Conservation (phyloP, 2,113 vertebrate genomes). For the Halcyon senegalensis region DNA sequence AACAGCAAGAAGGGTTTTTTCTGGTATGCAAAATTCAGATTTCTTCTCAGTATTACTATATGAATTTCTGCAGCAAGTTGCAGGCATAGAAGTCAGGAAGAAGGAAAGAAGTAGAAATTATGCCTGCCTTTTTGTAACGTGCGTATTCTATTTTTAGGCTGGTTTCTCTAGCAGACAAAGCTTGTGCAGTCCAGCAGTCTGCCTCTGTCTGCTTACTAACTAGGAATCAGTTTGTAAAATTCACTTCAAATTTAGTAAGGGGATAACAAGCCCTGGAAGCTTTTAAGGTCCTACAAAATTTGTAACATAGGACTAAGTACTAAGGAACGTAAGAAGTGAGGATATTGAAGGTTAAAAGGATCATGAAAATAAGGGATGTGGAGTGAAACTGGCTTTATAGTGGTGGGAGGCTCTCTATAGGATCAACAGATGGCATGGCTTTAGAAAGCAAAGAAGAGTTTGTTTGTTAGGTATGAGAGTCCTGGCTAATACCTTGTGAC, state of each 20-base stretch:
- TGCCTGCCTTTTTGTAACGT: not conserved
- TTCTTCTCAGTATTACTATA: not conserved
- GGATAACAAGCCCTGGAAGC: not conserved
- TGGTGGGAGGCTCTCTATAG: not conserved
- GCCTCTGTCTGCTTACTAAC: not conserved
- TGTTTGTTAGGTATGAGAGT: not conserved
- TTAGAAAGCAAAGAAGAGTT: not conserved
- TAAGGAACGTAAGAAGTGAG: not conserved
- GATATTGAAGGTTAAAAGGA: not conserved
- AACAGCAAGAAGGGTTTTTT: conserved; percentile 3
- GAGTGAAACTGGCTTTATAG: not conserved
- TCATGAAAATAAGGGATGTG: not conserved
- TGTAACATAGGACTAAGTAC: not conserved
- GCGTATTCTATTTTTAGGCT: not conserved
- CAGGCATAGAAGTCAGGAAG: not conserved
- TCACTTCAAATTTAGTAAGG: not conserved
- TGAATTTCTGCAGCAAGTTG: not conserved
- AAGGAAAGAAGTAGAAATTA: not conserved
- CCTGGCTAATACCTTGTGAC: not conserved
- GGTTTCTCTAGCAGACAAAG: not conserved
- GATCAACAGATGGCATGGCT: not conserved
- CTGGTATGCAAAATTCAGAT: not conserved
- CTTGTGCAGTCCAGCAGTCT: not conserved
- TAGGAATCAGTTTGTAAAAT: not conserved
- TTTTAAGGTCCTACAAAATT: not conserved